phyloP scores from a whole-genome alignment of 2,113 vertebrate genomes.

The Corythornis madagascariensis region DNA sequence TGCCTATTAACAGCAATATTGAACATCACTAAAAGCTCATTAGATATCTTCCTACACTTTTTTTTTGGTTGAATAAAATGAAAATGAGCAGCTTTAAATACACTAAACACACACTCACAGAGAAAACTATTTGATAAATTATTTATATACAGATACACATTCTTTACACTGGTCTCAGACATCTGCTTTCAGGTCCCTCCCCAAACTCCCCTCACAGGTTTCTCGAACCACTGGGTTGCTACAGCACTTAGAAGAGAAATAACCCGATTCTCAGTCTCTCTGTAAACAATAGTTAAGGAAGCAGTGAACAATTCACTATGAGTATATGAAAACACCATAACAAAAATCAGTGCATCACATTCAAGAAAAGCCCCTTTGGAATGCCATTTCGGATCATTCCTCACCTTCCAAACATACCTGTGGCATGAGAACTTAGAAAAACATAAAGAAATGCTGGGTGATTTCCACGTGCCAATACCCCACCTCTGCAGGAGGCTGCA shows the following conservation, averaged over 20 bases:
- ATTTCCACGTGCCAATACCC: constrained; percentile 37
- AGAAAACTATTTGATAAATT: constrained; percentile 83
- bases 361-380: constrained; percentile 74
- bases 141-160: constrained; percentile 95
- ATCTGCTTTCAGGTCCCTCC: constrained; percentile 65
- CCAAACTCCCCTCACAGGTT: constrained; percentile 73
- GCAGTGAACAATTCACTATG: constrained; percentile 72
- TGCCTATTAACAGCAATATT: constrained; percentile 90
- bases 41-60: constrained; percentile 78
- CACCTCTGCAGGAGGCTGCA: constrained; percentile 10
- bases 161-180: constrained; percentile 87
- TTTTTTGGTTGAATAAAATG: constrained; percentile 80
- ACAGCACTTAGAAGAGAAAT: constrained; percentile 75
- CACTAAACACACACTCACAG: constrained; percentile 81
- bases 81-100: constrained; percentile 88
- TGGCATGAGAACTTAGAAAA: constrained; percentile 60
- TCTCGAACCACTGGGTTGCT: constrained; percentile 76
- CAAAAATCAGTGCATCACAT: constrained; percentile 88
- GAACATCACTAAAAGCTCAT: constrained; percentile 86
- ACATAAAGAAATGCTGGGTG: not conserved
- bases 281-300: constrained; percentile 85
- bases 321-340: constrained; percentile 75
- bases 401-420: constrained; percentile 64
- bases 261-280: constrained; percentile 74
- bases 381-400: constrained; percentile 64